Evolutionary conservation across 2,113 vertebrate species (phyloP).

Genomic region (Plestiodon gilberti): DNA sequence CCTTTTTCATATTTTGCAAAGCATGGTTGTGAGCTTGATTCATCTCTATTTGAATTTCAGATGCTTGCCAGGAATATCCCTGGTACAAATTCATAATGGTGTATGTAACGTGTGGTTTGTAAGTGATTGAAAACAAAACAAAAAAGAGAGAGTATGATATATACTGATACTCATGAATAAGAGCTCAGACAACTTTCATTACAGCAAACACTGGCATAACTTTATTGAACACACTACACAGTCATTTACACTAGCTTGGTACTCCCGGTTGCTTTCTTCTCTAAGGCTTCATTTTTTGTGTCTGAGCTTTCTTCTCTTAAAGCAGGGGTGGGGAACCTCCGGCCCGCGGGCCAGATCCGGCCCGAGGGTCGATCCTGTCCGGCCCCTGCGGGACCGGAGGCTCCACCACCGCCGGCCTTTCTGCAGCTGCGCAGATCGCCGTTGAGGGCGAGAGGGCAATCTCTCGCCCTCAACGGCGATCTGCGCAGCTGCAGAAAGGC

Average conservation of each 20-base stretch:
- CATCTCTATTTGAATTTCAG: conserved; percentile 4
- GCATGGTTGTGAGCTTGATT: conserved; percentile 12
- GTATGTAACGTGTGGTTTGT: not conserved
- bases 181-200: conserved; percentile 5
- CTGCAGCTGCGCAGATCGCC: too few species aligned
- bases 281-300: not conserved
- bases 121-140: not conserved
- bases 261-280: not conserved
- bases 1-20: not conserved
- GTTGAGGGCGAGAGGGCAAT: too few species aligned
- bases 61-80: not conserved
- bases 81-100: not conserved
- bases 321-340: too few species aligned
- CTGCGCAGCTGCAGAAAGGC: too few species aligned
- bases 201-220: not conserved
- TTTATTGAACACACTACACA: not conserved
- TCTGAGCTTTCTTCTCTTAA: not conserved
- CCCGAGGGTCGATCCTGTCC: too few species aligned
- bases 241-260: not conserved
- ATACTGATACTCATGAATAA: conserved; percentile 9
- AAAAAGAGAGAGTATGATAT: not conserved
- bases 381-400: too few species aligned
- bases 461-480: too few species aligned
- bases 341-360: too few species aligned
- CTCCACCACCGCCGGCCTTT: too few species aligned